Evolutionary conservation across 1,140 invertebrate genomes (phyloP).

Genomic region (Cyrtorhinus lividipennis): DNA sequence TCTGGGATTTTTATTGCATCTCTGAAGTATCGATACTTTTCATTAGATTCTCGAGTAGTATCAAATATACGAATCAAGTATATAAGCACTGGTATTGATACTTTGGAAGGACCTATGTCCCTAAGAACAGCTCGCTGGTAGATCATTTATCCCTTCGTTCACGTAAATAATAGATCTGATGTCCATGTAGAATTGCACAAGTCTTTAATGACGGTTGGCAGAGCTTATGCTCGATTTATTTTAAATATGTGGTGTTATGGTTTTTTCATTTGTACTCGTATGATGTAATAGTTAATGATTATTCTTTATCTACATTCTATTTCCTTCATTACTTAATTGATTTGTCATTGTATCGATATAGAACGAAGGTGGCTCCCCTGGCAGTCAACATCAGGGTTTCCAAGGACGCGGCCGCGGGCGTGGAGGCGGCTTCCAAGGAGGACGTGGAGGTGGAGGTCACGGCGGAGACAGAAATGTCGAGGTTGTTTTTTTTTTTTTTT

Average conservation of each 20-base stretch:
- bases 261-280: background rate
- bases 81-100: no score
- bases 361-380: background rate
- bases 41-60: no score
- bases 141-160: no score
- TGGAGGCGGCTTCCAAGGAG: constrained; percentile 29
- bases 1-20: no score
- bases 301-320: background rate
- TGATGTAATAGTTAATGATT: no score
- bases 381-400: constrained; percentile 29
- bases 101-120: no score
- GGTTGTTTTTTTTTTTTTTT: background rate
- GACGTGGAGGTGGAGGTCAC: constrained; percentile 17
- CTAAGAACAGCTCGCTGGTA: no score
- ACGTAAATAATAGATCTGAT: no score
- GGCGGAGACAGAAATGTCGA: constrained; percentile 17
- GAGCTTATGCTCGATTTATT: background rate
- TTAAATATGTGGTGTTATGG: background rate
- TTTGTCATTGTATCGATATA: background rate
- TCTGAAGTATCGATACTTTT: no score
- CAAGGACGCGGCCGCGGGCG: constrained; percentile 27
- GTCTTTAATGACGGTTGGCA: background rate
- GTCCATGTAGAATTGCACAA: background rate
- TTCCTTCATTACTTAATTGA: background rate
- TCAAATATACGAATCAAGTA: no score